phyloP scores from a whole-genome alignment of 2,113 vertebrate species.

The Eubucco bourcierii region DNA sequence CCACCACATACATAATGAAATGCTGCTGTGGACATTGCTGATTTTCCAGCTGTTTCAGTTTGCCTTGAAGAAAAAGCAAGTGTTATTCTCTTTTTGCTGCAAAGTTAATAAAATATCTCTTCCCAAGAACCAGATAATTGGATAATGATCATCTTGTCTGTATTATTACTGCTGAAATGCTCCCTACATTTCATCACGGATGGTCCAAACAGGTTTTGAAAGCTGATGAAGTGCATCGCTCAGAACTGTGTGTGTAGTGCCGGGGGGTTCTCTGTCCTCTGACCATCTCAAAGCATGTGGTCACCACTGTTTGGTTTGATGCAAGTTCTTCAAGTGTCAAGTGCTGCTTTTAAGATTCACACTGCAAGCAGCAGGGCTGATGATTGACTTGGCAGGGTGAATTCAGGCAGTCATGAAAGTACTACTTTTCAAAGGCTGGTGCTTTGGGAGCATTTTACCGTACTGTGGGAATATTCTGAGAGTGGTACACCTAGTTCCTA shows the following conservation, averaged over 20 bases:
- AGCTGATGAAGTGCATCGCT: not conserved
- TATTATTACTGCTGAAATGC: not conserved
- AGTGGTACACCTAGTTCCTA: not conserved
- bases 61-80: not conserved
- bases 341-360: conserved; percentile 31
- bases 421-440: conserved; percentile 30
- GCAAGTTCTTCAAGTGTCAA: not conserved
- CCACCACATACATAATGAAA: not conserved
- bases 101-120: not conserved
- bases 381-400: conserved; percentile 53
- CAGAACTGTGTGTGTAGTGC: not conserved
- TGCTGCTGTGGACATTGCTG: not conserved
- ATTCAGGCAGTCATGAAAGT: conserved; percentile 45
- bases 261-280: conserved; percentile 13
- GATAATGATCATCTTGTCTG: not conserved
- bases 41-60: not conserved
- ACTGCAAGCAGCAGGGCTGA: conserved; percentile 42
- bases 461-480: not conserved
- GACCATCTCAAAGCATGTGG: conserved; percentile 4
- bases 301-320: conserved; percentile 45
- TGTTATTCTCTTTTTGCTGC: not conserved
- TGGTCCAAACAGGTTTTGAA: not conserved
- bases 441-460: conserved; percentile 7
- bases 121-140: not conserved
- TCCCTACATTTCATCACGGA: not conserved